phyloP scores from a whole-genome alignment of 2,113 vertebrate genomes.

The Oceanodroma tethys region DNA sequence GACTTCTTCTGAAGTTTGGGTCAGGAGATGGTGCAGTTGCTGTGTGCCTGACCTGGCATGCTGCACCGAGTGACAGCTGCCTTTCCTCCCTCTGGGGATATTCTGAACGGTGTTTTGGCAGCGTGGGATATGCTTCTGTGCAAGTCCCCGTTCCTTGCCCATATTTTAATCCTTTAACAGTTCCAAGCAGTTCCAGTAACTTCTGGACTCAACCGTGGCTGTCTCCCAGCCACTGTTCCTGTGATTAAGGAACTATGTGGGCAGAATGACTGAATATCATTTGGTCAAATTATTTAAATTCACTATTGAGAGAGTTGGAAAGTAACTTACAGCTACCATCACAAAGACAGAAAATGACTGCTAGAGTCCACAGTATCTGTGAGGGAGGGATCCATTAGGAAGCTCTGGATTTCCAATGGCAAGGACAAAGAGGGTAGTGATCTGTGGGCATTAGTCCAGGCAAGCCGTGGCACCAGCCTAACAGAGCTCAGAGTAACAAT shows the following conservation, averaged over 20 bases:
- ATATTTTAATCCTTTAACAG: not conserved
- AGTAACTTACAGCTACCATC: not conserved
- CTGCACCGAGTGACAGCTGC: not conserved
- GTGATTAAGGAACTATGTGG: not conserved
- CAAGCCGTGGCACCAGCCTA: not conserved
- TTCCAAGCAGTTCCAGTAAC: not conserved
- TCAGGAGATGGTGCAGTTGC: not conserved
- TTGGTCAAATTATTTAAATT: not conserved
- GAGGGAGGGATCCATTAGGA: not conserved
- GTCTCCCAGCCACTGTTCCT: not conserved
- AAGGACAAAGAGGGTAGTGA: not conserved
- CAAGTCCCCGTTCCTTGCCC: not conserved
- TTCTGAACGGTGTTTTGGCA: not conserved
- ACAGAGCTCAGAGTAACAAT: not conserved
- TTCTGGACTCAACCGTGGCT: not conserved
- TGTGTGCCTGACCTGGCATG: not conserved
- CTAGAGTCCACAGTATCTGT: not conserved
- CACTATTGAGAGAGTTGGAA: not conserved
- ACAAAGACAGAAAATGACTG: too few relatives aligned
- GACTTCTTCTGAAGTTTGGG: not conserved
- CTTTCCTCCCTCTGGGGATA: not conserved
- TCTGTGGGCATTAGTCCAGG: not conserved
- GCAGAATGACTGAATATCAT: not conserved
- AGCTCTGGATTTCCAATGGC: not conserved
- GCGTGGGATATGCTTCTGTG: not conserved